These are phyloP conservation scores for Oligia strigilis DNA, from an alignment of 2,888 invertebrate genomes.

Conservation along the genomic window DNA sequence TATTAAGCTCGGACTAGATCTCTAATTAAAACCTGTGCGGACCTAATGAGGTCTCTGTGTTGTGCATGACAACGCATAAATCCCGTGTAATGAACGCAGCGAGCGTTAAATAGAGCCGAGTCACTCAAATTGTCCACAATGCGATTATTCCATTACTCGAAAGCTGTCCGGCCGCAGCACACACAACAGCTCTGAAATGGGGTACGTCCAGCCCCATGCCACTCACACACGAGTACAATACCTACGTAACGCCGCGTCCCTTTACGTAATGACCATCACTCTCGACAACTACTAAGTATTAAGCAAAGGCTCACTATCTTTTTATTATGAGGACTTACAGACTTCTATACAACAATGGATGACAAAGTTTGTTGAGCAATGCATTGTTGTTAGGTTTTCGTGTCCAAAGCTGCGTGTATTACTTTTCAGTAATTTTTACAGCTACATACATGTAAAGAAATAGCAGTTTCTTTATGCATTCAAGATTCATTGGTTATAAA, in stretches of 20 bases:
- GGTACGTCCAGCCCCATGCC: constrained; percentile 60
- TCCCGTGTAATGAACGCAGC: constrained; percentile 87
- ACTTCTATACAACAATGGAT: constrained; percentile 33
- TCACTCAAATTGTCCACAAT: constrained; percentile 88
- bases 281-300: constrained; percentile 48
- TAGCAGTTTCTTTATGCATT: constrained; percentile 12
- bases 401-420: constrained; percentile 2
- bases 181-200: constrained; percentile 69
- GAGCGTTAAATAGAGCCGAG: constrained; percentile 86
- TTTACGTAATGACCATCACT: constrained; percentile 54
- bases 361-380: constrained; percentile 5
- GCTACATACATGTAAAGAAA: not conserved
- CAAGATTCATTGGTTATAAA: not conserved
- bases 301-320: constrained; percentile 37
- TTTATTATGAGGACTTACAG: constrained; percentile 45
- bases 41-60: constrained; percentile 85
- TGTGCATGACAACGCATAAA: constrained; percentile 88
- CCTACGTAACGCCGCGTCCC: constrained; percentile 36
- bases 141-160: constrained; percentile 87
- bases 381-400: constrained; percentile 12
- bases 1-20: constrained; percentile 73
- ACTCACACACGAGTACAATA: constrained; percentile 52
- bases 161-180: constrained; percentile 77
- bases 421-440: constrained; percentile 1
- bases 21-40: constrained; percentile 86